Evolutionary conservation across 92 coral and sea anemone genomes (phyloP).

Genomic region (Porites rus): DNA sequence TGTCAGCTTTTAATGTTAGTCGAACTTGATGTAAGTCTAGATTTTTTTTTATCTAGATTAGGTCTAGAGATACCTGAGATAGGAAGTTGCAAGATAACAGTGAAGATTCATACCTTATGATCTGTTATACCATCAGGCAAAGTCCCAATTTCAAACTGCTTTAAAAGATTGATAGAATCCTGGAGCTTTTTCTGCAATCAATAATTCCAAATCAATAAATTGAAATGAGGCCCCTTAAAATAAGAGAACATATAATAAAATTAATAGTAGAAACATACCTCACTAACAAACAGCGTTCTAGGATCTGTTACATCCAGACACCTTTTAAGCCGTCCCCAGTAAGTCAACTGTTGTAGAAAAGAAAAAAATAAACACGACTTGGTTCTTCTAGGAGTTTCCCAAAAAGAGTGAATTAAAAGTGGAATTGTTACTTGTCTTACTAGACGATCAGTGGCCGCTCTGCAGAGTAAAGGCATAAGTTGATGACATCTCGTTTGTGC

Average conservation of each 20-base stretch:
- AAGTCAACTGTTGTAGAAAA: conserved; percentile 48
- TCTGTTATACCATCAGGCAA: conserved; percentile 64
- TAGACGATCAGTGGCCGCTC: too few relatives aligned
- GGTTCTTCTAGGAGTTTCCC: too few relatives aligned
- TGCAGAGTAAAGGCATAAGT: too few relatives aligned
- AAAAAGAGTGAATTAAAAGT: too few relatives aligned
- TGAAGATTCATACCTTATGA: conserved; percentile 38
- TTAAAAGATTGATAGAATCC: conserved; percentile 64
- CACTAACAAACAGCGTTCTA: conserved; percentile 74
- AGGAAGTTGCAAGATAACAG: neutral
- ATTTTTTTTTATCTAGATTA: too few relatives aligned
- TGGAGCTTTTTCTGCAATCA: conserved; percentile 74
- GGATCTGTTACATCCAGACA: conserved; percentile 90
- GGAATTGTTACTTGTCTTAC: too few relatives aligned
- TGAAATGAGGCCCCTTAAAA: neutral
- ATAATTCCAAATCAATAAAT: neutral
- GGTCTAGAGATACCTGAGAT: too few relatives aligned
- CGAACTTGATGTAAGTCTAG: too few relatives aligned
- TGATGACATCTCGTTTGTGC: too few relatives aligned
- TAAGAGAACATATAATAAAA: neutral
- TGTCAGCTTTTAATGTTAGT: too few relatives aligned
- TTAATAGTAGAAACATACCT: conserved; percentile 49
- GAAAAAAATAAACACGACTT: too few relatives aligned
- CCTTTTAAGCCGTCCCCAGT: conserved; percentile 72
- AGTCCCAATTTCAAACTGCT: conserved; percentile 67